Conservation (phyloP, 2,797 vertebrate species). For the Monodelphis domestica region DNA sequence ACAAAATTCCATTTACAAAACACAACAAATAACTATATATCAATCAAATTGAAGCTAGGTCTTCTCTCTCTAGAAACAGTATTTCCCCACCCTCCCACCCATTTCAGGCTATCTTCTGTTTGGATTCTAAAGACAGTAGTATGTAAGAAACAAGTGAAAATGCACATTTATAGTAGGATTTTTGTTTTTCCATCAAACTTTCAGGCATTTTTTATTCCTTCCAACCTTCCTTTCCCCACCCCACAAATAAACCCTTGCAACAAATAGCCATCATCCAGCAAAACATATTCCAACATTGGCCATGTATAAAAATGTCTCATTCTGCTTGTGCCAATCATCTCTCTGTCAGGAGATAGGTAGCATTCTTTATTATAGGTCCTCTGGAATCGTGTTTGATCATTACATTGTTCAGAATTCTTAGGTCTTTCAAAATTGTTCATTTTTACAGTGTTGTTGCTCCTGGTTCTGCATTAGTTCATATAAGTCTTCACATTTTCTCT, state of each 20-base stretch:
- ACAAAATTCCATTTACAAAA: background rate
- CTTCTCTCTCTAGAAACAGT: no score
- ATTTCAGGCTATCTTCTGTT: no score
- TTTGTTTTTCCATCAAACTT: background rate
- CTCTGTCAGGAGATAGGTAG: background rate
- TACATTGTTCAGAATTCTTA: background rate
- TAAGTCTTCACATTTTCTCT: background rate
- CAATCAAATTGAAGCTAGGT: no score
- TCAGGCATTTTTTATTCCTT: background rate
- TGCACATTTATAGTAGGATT: no score
- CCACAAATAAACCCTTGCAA: background rate
- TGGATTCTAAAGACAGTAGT: no score
- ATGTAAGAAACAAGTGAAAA: no score
- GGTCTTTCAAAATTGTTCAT: background rate
- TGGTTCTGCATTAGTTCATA: background rate
- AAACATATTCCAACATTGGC: background rate
- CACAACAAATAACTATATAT: background rate
- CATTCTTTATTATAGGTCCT: background rate
- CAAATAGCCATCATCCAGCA: background rate
- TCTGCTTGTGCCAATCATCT: background rate
- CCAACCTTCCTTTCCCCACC: background rate
- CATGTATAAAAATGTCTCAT: background rate
- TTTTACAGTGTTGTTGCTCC: background rate
- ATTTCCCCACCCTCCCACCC: no score
- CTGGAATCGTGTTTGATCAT: background rate